Evolutionary conservation across 2,797 vertebrate genomes (phyloP).

Genomic region (Artibeus jamaicensis): DNA sequence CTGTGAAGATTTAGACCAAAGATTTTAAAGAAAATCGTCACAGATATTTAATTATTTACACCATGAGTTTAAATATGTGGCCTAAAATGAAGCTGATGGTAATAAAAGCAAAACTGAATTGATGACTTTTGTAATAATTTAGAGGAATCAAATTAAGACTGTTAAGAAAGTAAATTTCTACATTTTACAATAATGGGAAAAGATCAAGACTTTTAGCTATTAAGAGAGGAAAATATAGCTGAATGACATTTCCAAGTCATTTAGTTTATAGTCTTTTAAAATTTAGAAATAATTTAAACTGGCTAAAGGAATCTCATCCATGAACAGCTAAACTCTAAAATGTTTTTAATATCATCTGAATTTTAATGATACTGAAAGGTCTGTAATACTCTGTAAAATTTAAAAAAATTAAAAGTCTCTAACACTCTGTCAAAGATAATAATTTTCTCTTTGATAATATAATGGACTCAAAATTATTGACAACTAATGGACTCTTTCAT

Average conservation of each 20-base stretch:
- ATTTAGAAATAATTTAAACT: background rate
- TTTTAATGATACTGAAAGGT: slow-evolving; percentile 1
- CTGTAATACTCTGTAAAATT: background rate
- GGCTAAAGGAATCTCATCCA: background rate
- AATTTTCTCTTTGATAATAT: slow-evolving; percentile 3
- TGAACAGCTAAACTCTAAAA: background rate
- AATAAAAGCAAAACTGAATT: slow-evolving; percentile 5
- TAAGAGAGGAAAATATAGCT: background rate
- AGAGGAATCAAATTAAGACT: background rate
- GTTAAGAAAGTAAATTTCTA: background rate
- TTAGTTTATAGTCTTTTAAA: background rate
- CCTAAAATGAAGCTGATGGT: background rate
- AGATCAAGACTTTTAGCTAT: background rate
- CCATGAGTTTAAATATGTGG: background rate
- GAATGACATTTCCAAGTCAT: background rate
- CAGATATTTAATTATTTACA: slow-evolving; percentile 31
- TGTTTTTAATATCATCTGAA: background rate
- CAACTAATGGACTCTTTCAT: background rate
- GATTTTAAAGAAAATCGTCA: slow-evolving; percentile 1
- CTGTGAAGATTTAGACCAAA: background rate
- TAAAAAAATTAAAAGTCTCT: background rate
- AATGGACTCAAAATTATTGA: slow-evolving; percentile 15
- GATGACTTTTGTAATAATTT: slow-evolving; percentile 2
- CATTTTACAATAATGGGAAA: slow-evolving; percentile 23
- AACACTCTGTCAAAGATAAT: background rate